phyloP scores from a whole-genome alignment of 2,888 invertebrate species.

The Crioceris asparagi region DNA sequence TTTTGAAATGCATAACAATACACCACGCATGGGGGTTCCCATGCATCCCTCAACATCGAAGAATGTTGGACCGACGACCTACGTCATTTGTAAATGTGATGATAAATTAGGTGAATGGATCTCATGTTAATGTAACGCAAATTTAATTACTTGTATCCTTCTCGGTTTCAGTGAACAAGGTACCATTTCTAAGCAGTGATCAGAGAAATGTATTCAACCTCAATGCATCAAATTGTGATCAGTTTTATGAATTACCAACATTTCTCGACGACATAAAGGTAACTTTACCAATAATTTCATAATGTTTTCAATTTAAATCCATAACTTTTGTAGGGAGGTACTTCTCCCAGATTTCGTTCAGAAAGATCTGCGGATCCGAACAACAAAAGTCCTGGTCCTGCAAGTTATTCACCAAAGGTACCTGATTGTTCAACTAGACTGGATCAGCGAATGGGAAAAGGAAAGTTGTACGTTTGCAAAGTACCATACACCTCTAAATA shows the following conservation, averaged over 20 bases:
- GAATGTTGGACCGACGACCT: constrained; percentile 12
- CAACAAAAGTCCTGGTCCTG: too few species aligned
- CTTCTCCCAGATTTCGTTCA: too few species aligned
- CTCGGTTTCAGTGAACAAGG: constrained; percentile 13
- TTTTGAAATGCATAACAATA: constrained; percentile 12
- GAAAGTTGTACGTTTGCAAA: constrained; percentile 28
- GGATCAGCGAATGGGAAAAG: constrained; percentile 17
- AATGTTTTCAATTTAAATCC: too few species aligned
- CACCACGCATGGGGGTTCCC: constrained; percentile 9
- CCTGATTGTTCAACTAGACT: too few species aligned
- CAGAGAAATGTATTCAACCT: too few species aligned
- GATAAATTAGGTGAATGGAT: constrained; percentile 6
- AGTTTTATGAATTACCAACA: too few species aligned
- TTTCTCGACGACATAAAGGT: too few species aligned
- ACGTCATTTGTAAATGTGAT: constrained; percentile 8
- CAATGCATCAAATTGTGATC: too few species aligned
- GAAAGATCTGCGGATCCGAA: too few species aligned
- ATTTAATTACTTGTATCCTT: background rate
- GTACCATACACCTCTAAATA: constrained; percentile 23
- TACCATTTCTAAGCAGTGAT: constrained; percentile 18
- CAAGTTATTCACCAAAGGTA: too few species aligned
- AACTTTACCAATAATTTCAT: too few species aligned
- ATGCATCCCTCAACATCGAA: constrained; percentile 8
- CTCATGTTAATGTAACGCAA: background rate
- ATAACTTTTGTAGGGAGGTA: too few species aligned